Evolutionary conservation across 23 tunicate species (phyloP), one percentile per base, ranked within the genome.

Genomic region (Diplosoma virens): DNA sequence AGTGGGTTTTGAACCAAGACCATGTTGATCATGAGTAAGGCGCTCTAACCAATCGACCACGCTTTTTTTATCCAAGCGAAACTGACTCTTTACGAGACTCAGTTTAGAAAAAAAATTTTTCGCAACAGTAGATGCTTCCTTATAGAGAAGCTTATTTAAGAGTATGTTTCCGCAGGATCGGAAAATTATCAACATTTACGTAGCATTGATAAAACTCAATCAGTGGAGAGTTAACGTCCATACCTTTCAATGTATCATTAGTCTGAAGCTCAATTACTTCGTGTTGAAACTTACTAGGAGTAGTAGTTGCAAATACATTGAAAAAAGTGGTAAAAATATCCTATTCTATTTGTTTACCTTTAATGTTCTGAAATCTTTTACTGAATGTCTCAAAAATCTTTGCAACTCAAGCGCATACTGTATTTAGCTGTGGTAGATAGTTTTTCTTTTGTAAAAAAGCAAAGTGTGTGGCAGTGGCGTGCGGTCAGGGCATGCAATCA

Each of bases 131-230:
- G 46, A 45, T 30, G 72, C 66, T 58, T 58, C 66, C 66, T 16
- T 16, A 17, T 9, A 58, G 66, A 58, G 73, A 30, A 47, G 20
- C 61, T 37, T 41, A 71, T 41, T 37, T 37, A 11, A 75, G 31
- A 75, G 71, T 69, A 75, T 75, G 70, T 75, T 55, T 75, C 80
- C 80, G 71, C 80, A 55, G 9, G 70, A 75, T 45, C 27, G 80
- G 80, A 75, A 54, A 75, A 75, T 75, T 69, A 75, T 75, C 80
- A 25, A 37, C 80, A 75, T 75, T 75, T 55, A 75, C n/a, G 36
- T 54, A 75, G 80, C 80, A 64, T 71, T 71, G 68, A 74, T 74
- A 74, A n/a, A n/a, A n/a, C n/a, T n/a, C n/a, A n/a, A n/a, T n/a
- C n/a, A n/a, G n/a, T n/a, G n/a, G n/a, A n/a, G 28, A 77, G 74